Conservation (phyloP, 2,888 invertebrate species). For the Melanostoma scalare region DNA sequence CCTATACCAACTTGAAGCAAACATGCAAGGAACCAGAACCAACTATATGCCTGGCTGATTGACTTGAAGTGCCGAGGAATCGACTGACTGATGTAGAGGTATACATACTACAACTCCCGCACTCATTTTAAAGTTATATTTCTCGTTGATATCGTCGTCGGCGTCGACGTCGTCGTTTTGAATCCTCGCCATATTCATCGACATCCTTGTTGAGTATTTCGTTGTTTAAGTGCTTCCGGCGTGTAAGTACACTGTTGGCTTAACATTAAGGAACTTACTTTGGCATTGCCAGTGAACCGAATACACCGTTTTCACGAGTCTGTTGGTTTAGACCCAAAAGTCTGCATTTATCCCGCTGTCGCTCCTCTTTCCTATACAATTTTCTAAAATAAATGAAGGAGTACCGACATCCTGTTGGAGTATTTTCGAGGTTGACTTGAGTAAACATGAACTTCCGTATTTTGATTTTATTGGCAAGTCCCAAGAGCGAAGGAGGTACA, state of each 20-base stretch:
- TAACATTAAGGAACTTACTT: slow-evolving; percentile 66
- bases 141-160: slow-evolving; percentile 14
- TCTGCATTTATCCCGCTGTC: slow-evolving; percentile 10
- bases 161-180: slow-evolving; percentile 19
- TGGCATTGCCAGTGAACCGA: slow-evolving; percentile 61
- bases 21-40: slow-evolving; percentile 33
- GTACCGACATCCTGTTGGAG: slow-evolving; percentile 58
- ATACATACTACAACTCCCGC: neutral
- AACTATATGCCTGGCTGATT: slow-evolving; percentile 49
- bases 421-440: slow-evolving; percentile 64
- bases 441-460: slow-evolving; percentile 71
- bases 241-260: slow-evolving; percentile 71
- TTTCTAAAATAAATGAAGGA: slow-evolving; percentile 10
- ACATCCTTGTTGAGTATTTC: slow-evolving; percentile 62
- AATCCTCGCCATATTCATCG: slow-evolving; percentile 36
- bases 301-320: slow-evolving; percentile 44
- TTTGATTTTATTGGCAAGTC: slow-evolving; percentile 65
- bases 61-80: slow-evolving; percentile 38
- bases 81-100: slow-evolving; percentile 19
- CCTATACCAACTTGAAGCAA: slow-evolving; percentile 11
- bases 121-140: slow-evolving; percentile 32
- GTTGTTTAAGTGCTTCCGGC: slow-evolving; percentile 71
- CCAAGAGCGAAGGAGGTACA: slow-evolving; percentile 42
- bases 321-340: slow-evolving; percentile 56
- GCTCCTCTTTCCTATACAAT: neutral